Percentiles rank a stretch among this genome's conserved stretches.
phyloP scores from a whole-genome alignment of 2,888 invertebrate species.

The Acanthosepion lycidas region DNA sequence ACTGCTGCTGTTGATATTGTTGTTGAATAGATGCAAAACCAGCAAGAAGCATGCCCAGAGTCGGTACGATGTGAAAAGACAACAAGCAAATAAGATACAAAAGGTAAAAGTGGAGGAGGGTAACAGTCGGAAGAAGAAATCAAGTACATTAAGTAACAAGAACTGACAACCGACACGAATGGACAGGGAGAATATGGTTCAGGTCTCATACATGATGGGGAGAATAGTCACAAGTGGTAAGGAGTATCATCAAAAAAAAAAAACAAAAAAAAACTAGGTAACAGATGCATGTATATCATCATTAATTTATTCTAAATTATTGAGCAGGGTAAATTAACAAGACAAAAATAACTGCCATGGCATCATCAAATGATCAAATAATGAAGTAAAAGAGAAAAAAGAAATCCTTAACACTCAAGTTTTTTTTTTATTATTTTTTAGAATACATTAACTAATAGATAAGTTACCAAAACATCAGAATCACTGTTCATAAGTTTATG shows the following conservation, averaged over 20 bases:
- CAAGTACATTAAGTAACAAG: neutral
- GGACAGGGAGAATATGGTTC: neutral
- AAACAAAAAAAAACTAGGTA: neutral
- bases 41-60: neutral
- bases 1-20: neutral
- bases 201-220: neutral
- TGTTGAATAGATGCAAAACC: neutral
- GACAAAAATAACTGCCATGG: neutral
- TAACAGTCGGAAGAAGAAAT: neutral
- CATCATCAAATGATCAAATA: neutral
- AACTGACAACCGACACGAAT: neutral
- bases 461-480: too few relatives aligned
- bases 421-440: too few relatives aligned
- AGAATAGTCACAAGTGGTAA: neutral
- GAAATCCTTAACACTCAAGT: too few relatives aligned
- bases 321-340: neutral
- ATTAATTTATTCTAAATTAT: neutral
- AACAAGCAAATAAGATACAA: neutral
- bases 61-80: neutral
- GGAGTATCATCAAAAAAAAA: neutral
- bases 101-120: neutral
- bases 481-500: too few relatives aligned
- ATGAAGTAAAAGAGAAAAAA: too few relatives aligned
- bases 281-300: neutral
- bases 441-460: too few relatives aligned